Base-by-base conservation (phyloP, 2,888 invertebrate genomes). In the Salticus scenicus region DNA sequence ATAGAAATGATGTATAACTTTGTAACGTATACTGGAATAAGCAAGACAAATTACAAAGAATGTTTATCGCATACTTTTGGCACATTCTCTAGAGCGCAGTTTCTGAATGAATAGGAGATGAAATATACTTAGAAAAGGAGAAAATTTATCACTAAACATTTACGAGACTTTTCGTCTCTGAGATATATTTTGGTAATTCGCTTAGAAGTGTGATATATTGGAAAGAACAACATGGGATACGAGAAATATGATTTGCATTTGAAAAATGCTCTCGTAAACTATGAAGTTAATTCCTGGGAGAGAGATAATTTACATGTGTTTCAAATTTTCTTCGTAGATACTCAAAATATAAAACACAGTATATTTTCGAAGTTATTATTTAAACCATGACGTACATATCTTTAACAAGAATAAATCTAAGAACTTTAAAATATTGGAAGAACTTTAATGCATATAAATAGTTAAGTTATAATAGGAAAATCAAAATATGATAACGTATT, bases 141-240 rank as follows among this genome's bases (percentile, higher is more conserved):
- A 57, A 57, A 57, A 57, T 57, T 57, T 57, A 47, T 47, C 17
- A 57, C 17, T 5, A 20, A 17, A 8, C 2, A 24, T 57, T 57
- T 57, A 57, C 57, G 57, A 57, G 24, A 24, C 57, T 57, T 57
- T 57, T 57, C 20, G 57, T 57, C 57, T 12, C 24, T 7, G 17
- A 57, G 57, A 57, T 24, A 24, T 57, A 57, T 57, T 57, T 24
- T 24, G 57, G 57, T 57, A 57, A 57, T 57, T 57, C 24, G 20
- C 57, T 20, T 57, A 57, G 24, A 57, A 24, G 24, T 57, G 24
- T 57, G 57, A 57, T 57, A 12, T 24, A 57, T n/a, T 57, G 5
- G 4, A 7, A 4, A 24, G 57, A 1, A 4, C 24, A 57, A 4
- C 24, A 5, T 24, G 57, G 47, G 57, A 57, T 24, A 24, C 24